Percentiles rank a stretch among this genome's conserved stretches.
These are phyloP conservation scores for Arizona elegans DNA, from an alignment of 2,113 vertebrate species.

Conservation along the genomic window DNA sequence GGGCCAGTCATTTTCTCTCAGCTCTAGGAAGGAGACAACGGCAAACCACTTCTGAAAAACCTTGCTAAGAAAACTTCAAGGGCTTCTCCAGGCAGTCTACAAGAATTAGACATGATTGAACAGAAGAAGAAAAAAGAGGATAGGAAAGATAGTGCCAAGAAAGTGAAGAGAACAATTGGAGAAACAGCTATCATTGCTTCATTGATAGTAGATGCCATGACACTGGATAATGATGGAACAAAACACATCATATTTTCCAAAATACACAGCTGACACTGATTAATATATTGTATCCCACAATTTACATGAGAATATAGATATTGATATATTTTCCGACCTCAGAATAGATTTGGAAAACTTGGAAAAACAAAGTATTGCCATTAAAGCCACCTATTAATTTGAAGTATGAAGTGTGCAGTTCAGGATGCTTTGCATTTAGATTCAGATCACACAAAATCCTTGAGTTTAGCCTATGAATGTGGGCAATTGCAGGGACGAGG, in stretches of 20 bases:
- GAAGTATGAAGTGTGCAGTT: background rate
- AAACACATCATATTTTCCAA: background rate
- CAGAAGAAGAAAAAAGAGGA: background rate
- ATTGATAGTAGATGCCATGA: background rate
- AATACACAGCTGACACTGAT: background rate
- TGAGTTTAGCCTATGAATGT: background rate
- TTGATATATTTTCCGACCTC: background rate
- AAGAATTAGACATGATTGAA: background rate
- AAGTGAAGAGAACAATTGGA: background rate
- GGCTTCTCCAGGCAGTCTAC: background rate
- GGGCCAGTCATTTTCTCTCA: too few relatives aligned
- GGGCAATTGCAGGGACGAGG: background rate
- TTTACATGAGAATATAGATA: background rate
- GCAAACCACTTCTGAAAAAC: too few relatives aligned
- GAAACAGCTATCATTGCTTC: background rate
- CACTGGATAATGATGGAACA: background rate
- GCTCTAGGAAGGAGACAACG: too few relatives aligned
- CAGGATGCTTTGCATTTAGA: background rate
- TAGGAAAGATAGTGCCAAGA: background rate
- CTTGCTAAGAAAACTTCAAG: background rate
- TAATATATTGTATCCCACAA: background rate
- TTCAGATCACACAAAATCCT: background rate
- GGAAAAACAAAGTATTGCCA: background rate
- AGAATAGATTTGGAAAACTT: background rate
- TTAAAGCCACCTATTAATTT: background rate